Conservation (phyloP, 2,888 invertebrate genomes). For the Euspilapteryx auroguttella region DNA sequence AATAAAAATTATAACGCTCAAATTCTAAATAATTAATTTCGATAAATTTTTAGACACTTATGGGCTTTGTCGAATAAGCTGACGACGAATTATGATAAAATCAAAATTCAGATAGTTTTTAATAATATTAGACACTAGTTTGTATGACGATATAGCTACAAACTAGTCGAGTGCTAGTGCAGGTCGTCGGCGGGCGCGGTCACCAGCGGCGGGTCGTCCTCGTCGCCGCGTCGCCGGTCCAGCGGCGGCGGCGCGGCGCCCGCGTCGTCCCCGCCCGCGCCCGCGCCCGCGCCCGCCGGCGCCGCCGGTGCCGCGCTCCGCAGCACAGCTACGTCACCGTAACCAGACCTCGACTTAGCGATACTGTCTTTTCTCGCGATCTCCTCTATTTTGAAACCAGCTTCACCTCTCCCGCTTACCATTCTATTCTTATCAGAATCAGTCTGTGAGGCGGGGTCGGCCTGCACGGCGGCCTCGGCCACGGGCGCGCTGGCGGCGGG, state of each 20-base stretch:
- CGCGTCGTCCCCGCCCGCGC: background rate
- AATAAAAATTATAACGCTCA: too few species aligned
- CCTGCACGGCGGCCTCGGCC: slow-evolving; percentile 16
- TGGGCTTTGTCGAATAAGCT: too few species aligned
- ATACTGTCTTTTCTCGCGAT: slow-evolving; percentile 19
- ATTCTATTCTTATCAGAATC: too few species aligned
- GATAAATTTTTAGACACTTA: too few species aligned
- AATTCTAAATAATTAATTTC: too few species aligned
- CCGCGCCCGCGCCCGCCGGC: background rate
- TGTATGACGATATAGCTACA: too few species aligned
- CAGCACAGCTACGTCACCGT: background rate
- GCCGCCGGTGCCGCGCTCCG: background rate
- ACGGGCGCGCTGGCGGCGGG: background rate
- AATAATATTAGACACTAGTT: too few species aligned
- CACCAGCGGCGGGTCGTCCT: slow-evolving; percentile 17
- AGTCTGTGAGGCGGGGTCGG: background rate
- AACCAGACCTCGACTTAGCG: background rate
- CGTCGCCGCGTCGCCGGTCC: slow-evolving; percentile 37
- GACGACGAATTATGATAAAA: too few species aligned
- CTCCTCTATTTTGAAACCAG: slow-evolving; percentile 30
- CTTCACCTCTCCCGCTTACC: too few species aligned
- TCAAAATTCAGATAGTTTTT: too few species aligned
- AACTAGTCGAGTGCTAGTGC: too few species aligned
- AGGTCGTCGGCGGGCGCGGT: slow-evolving; percentile 22
- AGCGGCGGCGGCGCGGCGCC: slow-evolving; percentile 21